These are phyloP conservation scores for Cherax destructor DNA, from an alignment of 1,140 invertebrate species.

Conservation along the genomic window DNA sequence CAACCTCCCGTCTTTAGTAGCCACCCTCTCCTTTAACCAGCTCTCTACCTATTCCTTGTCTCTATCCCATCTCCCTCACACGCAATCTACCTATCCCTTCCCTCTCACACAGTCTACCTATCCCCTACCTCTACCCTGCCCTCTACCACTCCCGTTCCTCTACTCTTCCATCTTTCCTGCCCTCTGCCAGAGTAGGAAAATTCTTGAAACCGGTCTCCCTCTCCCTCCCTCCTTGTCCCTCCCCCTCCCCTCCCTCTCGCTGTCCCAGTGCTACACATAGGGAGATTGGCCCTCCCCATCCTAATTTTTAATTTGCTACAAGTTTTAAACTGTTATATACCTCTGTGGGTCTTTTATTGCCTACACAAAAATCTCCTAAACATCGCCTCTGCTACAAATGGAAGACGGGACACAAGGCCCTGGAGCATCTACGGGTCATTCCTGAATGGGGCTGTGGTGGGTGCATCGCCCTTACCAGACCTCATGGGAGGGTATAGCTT, in stretches of 20 bases:
- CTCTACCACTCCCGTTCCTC: too few relatives aligned
- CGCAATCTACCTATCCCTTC: neutral
- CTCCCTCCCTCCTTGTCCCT: neutral
- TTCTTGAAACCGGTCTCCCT: neutral
- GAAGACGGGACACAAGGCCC: neutral
- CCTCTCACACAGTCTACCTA: neutral
- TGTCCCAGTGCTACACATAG: too few relatives aligned
- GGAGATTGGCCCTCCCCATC: too few relatives aligned
- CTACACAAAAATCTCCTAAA: neutral
- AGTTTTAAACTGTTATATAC: neutral
- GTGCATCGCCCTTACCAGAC: neutral
- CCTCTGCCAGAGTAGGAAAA: too few relatives aligned
- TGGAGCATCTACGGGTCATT: neutral
- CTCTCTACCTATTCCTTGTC: neutral
- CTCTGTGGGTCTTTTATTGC: neutral
- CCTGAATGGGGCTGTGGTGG: neutral
- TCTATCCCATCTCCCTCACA: too few relatives aligned
- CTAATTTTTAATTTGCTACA: neutral
- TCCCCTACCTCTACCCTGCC: neutral
- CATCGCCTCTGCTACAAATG: neutral
- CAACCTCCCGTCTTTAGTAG: too few relatives aligned
- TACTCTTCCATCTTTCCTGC: too few relatives aligned
- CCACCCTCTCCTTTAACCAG: neutral
- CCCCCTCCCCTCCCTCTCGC: neutral
- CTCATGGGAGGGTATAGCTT: neutral